Base-by-base conservation (phyloP, 2,888 invertebrate species). In the Liodrosophila aerea region DNA sequence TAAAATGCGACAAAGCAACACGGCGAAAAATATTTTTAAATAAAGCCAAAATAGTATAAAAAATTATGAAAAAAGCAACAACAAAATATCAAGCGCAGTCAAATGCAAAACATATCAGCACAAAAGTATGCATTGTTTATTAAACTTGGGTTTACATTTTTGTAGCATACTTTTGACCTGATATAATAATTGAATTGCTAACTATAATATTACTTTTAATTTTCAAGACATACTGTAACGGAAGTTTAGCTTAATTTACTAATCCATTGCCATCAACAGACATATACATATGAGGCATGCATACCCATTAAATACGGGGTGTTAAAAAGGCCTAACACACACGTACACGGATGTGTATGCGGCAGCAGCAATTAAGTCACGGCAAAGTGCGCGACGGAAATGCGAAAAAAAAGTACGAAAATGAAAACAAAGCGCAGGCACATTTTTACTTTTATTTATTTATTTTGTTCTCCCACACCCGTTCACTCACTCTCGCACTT, bases 1-100 rank as follows among this genome's bases (percentile, higher is more conserved):
- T 85, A 85, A 78, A 76, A 72, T 76, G 68, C 84, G 67, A 73
- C 75, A 81, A 81, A 75, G 82, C 75, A 75, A 84, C 84, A 81
- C 84, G 71, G 77, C 80, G 80, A 83, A 22, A 22, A 22, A 4
- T 5, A 67, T 75, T 72, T 72, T 72, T 66, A 73, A 80, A 80
- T 61, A 72, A 76, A 74, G 49, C 54, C 50, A 43, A 52, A 57
- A 22, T 22, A 5, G 22, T 22, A 5, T 22, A 22, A 22, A 22
- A 22, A 22, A 22, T 22, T 4, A 22, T 4, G 5, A 22, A 22
- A 22, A 22, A 22, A 22, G 5, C 2, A 22, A 22, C 22, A 22
- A 5, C 22, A 33, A 34, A 7, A 41, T 18, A 22, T 11, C 11
- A 0, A n/a, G n/a, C n/a, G n/a, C n/a, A n/a, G n/a, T n/a, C n/a